Base-by-base conservation (phyloP, 2,797 vertebrate species). In the Limnodromus scolopaceus region DNA sequence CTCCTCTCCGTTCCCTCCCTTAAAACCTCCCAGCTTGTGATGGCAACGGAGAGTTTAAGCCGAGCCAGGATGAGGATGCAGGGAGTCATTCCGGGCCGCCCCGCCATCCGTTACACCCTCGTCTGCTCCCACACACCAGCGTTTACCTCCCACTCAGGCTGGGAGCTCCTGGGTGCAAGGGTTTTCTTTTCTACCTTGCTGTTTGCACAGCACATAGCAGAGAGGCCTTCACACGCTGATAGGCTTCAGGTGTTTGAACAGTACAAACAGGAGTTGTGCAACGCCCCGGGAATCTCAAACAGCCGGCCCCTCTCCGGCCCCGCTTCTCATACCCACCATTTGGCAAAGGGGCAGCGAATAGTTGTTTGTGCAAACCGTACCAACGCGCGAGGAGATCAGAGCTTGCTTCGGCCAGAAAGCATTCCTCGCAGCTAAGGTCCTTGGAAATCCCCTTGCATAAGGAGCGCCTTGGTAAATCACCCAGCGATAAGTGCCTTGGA, bases 191-290 rank as follows among this genome's bases (percentile, higher is more conserved):
- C 60, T 34, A 22, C 61, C 53, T 65, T 24, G n/a, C 11, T 96
- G 84, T 94, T 97, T 96, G 92, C 91, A 93, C 78, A 94, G 92
- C 55, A 68, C 94, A 87, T 54, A 95, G 72, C 87, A 53, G 30
- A 54, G 76, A 90, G 72, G 65, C 90, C 87, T 93, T 90, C 82
- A 46, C 87, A 90, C 6, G 1, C 92, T 25, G 82, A 88, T 30
- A 90, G 69, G 76, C 61, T 92, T 88, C 92, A 91, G 95, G 94
- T 93, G 90, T 45, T 90, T 51, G 30, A 80, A 32, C 38, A 93
- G 91, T 13, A 82, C 93, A 84, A 93, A 92, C 71, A 94, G 6
- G 36, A 75, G 41, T 94, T 97, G 95, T 49, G 89, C 94, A 96
- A 95, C 20, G 53, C 69, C 84, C 83, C 30, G 30, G 41, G 60